A percentile compares a stretch with the other conserved stretches of the same genome.
phyloP scores from a whole-genome alignment of 2,888 invertebrate genomes.

The Drosophila anomalipes region DNA sequence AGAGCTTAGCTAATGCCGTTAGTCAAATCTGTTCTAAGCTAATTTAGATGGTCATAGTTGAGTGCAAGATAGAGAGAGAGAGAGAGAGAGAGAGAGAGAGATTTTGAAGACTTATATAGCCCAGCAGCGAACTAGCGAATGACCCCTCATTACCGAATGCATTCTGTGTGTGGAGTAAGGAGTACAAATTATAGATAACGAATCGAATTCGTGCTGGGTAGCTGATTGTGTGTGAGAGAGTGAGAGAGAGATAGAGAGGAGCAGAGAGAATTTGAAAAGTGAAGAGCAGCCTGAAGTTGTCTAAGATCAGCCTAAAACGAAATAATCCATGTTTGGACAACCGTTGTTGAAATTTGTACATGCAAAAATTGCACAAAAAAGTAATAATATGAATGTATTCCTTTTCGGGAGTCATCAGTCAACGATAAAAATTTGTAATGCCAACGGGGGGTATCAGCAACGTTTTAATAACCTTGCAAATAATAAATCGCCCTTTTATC shows the following conservation, averaged over 20 bases:
- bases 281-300: not conserved
- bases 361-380: not conserved
- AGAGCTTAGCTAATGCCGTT: not conserved
- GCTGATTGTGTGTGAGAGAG: not conserved
- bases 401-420: not conserved
- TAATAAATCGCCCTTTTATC: not conserved
- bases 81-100: not conserved
- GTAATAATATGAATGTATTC: not conserved
- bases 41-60: not conserved
- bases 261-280: not conserved
- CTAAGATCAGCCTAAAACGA: not conserved
- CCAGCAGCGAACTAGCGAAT: not conserved
- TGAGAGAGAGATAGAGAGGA: not conserved
- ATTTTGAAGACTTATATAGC: not conserved
- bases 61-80: not conserved
- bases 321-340: no score
- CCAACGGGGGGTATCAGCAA: not conserved
- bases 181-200: not conserved
- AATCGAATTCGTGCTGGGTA: not conserved
- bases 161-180: not conserved
- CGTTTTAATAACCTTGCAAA: slow-evolving; percentile 1
- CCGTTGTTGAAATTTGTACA: not conserved
- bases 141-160: not conserved
- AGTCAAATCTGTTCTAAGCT: not conserved
- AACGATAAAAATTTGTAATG: not conserved